Percentiles rank a stretch among this genome's conserved stretches.
Conservation (phyloP, 2,888 invertebrate genomes). For the Caprella mutica region DNA sequence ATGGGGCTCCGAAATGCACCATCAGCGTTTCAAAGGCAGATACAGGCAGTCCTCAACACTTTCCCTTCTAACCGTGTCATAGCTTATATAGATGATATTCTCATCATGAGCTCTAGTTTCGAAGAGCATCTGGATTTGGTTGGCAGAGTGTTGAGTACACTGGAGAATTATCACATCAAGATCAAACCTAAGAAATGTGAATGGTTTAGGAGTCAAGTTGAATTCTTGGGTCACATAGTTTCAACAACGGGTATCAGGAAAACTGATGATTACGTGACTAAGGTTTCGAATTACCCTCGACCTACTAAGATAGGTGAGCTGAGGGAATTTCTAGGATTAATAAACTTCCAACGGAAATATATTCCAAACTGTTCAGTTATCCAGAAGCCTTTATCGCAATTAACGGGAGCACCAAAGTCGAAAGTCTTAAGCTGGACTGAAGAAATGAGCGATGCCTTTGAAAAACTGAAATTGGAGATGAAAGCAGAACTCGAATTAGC, state of each 20-base stretch:
- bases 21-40: slow-evolving; percentile 1
- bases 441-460: not conserved
- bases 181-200: slow-evolving; percentile 1
- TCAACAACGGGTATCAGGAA: slow-evolving; percentile 1
- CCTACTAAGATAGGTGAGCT: not conserved
- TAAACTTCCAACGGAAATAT: not conserved
- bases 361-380: not conserved
- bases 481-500: not conserved
- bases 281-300: not conserved
- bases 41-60: not conserved
- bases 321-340: not conserved
- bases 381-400: not conserved
- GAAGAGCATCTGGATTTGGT: not conserved
- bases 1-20: not conserved
- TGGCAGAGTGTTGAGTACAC: not conserved
- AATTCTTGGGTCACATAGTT: slow-evolving; percentile 1
- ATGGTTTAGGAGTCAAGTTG: not conserved
- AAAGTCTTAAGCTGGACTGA: not conserved
- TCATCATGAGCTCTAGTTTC: not conserved
- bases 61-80: slow-evolving; percentile 1
- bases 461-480: not conserved
- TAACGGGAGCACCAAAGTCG: not conserved
- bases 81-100: slow-evolving; percentile 1
- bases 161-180: not conserved
- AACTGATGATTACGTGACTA: not conserved